These are phyloP conservation scores for Gymnoscelis rufifasciata DNA, from an alignment of 2,888 invertebrate genomes.

Conservation along the genomic window DNA sequence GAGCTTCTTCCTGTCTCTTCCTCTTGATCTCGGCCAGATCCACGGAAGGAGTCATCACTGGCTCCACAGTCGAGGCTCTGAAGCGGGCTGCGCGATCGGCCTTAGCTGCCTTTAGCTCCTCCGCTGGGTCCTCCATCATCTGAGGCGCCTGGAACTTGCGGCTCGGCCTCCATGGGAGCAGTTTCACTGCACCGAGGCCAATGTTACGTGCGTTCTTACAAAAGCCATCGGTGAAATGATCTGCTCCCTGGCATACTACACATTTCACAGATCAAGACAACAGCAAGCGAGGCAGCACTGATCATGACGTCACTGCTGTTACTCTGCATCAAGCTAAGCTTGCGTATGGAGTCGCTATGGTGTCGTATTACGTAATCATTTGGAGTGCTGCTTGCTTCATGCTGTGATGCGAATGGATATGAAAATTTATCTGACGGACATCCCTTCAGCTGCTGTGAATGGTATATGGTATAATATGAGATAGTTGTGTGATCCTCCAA, in stretches of 20 bases:
- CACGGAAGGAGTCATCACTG: slow-evolving; percentile 69
- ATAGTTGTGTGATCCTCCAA: slow-evolving; percentile 5
- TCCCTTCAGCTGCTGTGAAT: slow-evolving; percentile 6
- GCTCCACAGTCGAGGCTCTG: slow-evolving; percentile 72
- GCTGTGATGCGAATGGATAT: slow-evolving; percentile 58
- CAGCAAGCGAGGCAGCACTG: slow-evolving; percentile 53
- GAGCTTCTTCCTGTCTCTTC: slow-evolving; percentile 81
- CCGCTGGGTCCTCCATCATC: slow-evolving; percentile 77
- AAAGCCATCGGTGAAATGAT: slow-evolving; percentile 53
- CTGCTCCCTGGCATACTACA: slow-evolving; percentile 26
- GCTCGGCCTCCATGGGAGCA: slow-evolving; percentile 84
- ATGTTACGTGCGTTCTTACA: slow-evolving; percentile 48
- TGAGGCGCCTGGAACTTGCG: slow-evolving; percentile 82
- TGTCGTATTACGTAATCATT: slow-evolving; percentile 38
- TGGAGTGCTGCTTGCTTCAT: slow-evolving; percentile 55
- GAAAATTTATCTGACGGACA: slow-evolving; percentile 24
- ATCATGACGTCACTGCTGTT: slow-evolving; percentile 51
- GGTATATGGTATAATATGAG: slow-evolving; percentile 10
- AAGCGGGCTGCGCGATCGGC: slow-evolving; percentile 81
- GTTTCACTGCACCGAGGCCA: slow-evolving; percentile 77
- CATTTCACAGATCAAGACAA: slow-evolving; percentile 35
- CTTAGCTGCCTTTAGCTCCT: slow-evolving; percentile 81
- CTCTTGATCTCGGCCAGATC: slow-evolving; percentile 75
- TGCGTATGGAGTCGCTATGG: slow-evolving; percentile 46
- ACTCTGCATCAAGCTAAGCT: slow-evolving; percentile 58